Evolutionary conservation across 2,888 invertebrate genomes (phyloP), one percentile per base, ranked within the genome.

Genomic region (Tetropium fuscum): DNA sequence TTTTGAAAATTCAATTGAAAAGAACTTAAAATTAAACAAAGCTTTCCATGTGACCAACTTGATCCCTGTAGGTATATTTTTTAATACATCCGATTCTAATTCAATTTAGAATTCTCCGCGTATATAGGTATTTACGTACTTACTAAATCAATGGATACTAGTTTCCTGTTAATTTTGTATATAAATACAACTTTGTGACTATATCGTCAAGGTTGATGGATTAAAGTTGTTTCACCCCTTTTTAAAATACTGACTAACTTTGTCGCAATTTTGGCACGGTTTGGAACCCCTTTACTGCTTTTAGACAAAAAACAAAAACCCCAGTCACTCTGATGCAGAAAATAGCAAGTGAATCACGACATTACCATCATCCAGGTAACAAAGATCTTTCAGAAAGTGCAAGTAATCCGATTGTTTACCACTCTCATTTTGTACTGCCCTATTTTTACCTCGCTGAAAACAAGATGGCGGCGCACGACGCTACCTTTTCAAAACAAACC

Each of bases 401-500:
- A 6, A 2, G 5, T n/a, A 13, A 5, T 22, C 30, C n/a, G 15
- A 5, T n/a, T 53, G 32, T 58, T 40, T 38, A 45, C 44, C 53
- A 20, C 34, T 38, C 40, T 58, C 27, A 55, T 54, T 59, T 59
- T 43, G 56, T 53, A 43, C 40, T n/a, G n/a, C 10, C 44, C 48
- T 61, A 43, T 41, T 44, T n/a, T 48, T 18, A 44, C 49, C 53
- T 53, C 45, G 34, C 32, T 32, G 34, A 13, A 10, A 36, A 58
- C 58, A 70, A 70, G 58, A 70, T 70, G 66, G 68, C 68, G 59
- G 47, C 32, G 38, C 40, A 5, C 59, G 57, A 53, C 59, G 57
- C 58, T 53, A 19, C 53, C 51, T 57, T 38, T 51, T 57, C 67
- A 64, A 66, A 68, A 67, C 40, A 27, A 38, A 27, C 6, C 5